Evolutionary conservation across 2,888 invertebrate species (phyloP).

Genomic region (Pandemis cinnamomeana): DNA sequence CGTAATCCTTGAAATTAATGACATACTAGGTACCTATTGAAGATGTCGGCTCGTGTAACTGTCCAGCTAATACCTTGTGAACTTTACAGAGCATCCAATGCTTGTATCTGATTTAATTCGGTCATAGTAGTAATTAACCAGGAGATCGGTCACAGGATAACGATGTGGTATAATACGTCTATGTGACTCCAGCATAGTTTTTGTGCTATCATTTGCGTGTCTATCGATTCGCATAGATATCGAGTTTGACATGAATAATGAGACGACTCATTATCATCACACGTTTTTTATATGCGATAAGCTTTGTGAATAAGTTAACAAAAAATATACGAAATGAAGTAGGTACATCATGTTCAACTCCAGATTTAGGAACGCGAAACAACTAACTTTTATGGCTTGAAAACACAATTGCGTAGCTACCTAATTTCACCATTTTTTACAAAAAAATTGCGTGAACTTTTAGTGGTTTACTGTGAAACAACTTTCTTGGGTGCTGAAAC

Average conservation of each 20-base stretch:
- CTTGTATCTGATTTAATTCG: neutral
- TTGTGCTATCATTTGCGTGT: conserved; percentile 25
- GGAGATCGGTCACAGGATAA: conserved; percentile 27
- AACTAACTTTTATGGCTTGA: neutral
- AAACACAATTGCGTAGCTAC: neutral
- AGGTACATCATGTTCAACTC: neutral
- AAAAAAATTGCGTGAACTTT: neutral
- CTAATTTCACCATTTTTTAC: neutral
- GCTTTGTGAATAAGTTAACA: neutral
- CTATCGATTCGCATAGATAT: conserved; percentile 31
- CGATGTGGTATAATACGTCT: conserved; percentile 1
- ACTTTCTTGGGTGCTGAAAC: neutral
- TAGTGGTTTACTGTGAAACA: neutral
- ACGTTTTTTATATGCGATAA: conserved; percentile 26
- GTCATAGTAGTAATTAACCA: conserved; percentile 13
- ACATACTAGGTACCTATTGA: conserved; percentile 23
- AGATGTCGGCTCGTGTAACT: conserved; percentile 13
- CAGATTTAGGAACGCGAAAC: neutral
- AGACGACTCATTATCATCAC: conserved; percentile 21
- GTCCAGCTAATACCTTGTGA: neutral
- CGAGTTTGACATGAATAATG: conserved; percentile 35
- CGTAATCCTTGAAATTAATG: conserved; percentile 31
- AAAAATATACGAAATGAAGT: neutral
- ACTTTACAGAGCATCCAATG: neutral
- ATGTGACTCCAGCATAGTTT: conserved; percentile 17